Conservation (phyloP, 2,888 invertebrate species). For the Nebria brevicollis region DNA sequence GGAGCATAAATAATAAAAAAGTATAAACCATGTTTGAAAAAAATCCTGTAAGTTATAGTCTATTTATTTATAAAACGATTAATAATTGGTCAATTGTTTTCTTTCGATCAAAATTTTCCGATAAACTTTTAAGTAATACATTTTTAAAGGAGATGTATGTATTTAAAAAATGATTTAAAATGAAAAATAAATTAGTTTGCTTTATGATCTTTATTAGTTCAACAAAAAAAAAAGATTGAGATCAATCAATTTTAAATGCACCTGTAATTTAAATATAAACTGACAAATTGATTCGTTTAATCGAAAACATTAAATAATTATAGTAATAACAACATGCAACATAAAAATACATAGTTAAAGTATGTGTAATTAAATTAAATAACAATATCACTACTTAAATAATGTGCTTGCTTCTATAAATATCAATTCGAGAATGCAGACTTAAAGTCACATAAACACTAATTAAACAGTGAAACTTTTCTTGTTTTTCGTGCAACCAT, state of each 20-base stretch:
- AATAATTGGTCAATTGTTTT: too few relatives aligned
- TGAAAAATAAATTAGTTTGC: not conserved
- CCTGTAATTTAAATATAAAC: not conserved
- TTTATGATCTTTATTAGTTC: not conserved
- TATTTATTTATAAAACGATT: too few relatives aligned
- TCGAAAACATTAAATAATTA: not conserved
- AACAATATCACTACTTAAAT: conserved; percentile 1
- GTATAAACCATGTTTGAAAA: not conserved
- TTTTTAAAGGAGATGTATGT: not conserved
- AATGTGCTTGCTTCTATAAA: not conserved
- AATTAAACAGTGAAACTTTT: not conserved
- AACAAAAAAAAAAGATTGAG: not conserved
- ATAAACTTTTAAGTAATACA: too few relatives aligned
- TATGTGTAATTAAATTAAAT: not conserved
- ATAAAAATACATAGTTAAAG: not conserved
- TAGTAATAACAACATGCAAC: not conserved
- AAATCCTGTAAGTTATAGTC: too few relatives aligned
- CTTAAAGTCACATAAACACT: not conserved
- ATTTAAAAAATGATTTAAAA: not conserved
- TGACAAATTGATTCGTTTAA: not conserved
- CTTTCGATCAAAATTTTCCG: too few relatives aligned
- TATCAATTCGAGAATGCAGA: not conserved
- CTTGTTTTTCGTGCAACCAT: not conserved
- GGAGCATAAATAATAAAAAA: not conserved
- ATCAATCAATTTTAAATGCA: not conserved